Percentiles rank a stretch among this genome's conserved stretches.
Evolutionary conservation across 2,113 vertebrate species (phyloP).

Genomic region (Barnardius zonarius): DNA sequence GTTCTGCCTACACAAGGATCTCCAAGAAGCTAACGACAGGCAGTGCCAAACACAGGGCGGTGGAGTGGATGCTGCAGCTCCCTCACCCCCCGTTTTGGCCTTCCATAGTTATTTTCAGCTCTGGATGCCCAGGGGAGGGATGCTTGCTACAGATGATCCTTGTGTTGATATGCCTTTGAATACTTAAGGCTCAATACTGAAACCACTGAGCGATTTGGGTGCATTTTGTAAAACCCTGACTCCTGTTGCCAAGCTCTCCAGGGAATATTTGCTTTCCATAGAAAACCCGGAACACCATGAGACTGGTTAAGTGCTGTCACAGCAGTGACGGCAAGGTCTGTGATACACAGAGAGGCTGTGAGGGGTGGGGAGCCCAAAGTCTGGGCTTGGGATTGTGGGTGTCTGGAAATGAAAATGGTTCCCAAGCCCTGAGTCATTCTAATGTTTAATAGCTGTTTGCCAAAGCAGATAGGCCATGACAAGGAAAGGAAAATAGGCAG

Average conservation of each 20-base stretch:
- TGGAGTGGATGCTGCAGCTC: not conserved
- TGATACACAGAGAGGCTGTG: not conserved
- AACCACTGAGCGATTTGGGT: not conserved
- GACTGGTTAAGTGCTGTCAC: not conserved
- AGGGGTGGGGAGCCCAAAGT: not conserved
- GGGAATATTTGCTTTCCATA: not conserved
- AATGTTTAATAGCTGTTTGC: not conserved
- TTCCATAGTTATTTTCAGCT: not conserved
- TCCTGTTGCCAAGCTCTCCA: not conserved
- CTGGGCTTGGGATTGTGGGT: rapidly evolving
- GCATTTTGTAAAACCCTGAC: not conserved
- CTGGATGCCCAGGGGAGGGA: not conserved
- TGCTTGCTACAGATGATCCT: not conserved
- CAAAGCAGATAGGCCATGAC: not conserved
- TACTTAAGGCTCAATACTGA: not conserved
- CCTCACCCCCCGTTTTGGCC: not conserved
- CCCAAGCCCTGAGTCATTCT: not conserved
- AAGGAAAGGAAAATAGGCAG: not conserved
- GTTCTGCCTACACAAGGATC: not conserved
- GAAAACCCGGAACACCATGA: not conserved
- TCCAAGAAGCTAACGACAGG: not conserved
- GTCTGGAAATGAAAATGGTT: not conserved
- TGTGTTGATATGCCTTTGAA: not conserved
- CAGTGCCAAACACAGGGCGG: too few relatives aligned
- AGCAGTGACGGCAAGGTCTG: not conserved